Evolutionary conservation across 1,140 invertebrate genomes (phyloP).

Genomic region (Hylyphantes graminicola): DNA sequence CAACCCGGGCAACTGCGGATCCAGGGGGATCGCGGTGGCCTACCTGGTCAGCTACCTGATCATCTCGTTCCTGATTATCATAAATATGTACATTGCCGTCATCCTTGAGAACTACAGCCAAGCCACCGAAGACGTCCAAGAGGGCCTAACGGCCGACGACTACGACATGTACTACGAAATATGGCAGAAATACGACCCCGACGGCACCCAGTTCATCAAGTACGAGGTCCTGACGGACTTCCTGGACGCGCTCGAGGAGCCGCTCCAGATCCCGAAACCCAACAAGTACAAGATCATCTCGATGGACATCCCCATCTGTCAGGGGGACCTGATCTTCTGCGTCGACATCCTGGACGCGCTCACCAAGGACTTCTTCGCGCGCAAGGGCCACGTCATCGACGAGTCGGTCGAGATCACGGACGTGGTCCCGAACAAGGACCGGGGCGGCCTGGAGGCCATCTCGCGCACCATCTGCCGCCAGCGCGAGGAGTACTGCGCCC

Average conservation of each 20-base stretch:
- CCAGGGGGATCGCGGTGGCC: slow-evolving; percentile 90
- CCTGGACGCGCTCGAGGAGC: slow-evolving; percentile 91
- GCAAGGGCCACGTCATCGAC: slow-evolving; percentile 76
- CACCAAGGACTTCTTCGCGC: slow-evolving; percentile 90
- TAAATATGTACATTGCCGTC: slow-evolving; percentile 99
- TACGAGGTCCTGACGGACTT: slow-evolving; percentile 95
- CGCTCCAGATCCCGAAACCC: slow-evolving; percentile 95
- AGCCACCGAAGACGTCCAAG: slow-evolving; percentile 98
- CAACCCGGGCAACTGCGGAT: slow-evolving; percentile 90
- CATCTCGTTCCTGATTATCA: slow-evolving; percentile 97
- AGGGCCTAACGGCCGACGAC: slow-evolving; percentile 97
- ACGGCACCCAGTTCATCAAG: slow-evolving; percentile 95
- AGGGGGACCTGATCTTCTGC: slow-evolving; percentile 95
- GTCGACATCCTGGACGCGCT: slow-evolving; percentile 97
- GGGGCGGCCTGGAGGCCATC: slow-evolving; percentile 89
- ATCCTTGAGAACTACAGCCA: slow-evolving; percentile 99
- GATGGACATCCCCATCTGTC: slow-evolving; percentile 98
- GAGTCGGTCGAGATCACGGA: slow-evolving; percentile 73
- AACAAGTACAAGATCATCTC: slow-evolving; percentile 99
- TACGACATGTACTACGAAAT: slow-evolving; percentile 99
- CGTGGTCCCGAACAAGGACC: slow-evolving; percentile 78
- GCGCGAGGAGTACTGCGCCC: slow-evolving; percentile 94
- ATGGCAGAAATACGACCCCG: slow-evolving; percentile 98
- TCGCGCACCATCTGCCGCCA: slow-evolving; percentile 94
- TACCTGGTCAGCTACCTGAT: slow-evolving; percentile 96